Conservation (phyloP, 1,140 invertebrate genomes). For the Panagrolaimus sp. region DNA sequence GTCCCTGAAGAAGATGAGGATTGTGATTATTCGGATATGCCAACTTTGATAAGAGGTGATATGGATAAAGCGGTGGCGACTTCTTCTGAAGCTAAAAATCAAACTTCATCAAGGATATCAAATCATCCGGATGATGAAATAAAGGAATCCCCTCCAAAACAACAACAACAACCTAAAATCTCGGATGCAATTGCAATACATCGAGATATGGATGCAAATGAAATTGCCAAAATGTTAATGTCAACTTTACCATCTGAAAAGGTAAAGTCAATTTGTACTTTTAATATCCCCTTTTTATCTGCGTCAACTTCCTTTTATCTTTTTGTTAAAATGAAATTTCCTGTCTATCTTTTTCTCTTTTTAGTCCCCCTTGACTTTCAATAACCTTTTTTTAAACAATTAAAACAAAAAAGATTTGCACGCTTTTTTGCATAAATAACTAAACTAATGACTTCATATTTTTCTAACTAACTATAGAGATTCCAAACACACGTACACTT, state of each 20-base stretch:
- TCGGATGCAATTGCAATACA: constrained; percentile 7
- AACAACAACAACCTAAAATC: background rate
- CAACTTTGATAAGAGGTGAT: constrained; percentile 37
- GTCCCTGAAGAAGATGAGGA: background rate
- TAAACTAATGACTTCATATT: too few species aligned
- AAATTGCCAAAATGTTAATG: constrained; percentile 9
- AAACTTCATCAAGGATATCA: background rate
- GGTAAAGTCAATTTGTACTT: background rate
- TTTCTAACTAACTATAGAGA: too few species aligned
- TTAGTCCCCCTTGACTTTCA: too few species aligned
- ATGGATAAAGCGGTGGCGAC: background rate
- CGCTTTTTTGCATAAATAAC: too few species aligned
- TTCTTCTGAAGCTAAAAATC: background rate
- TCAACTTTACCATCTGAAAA: background rate
- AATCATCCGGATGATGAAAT: background rate
- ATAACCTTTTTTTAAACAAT: too few species aligned
- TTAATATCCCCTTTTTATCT: too few species aligned
- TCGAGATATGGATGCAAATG: background rate
- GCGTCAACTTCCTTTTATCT: too few species aligned
- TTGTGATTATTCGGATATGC: constrained; percentile 46
- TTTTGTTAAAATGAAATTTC: too few species aligned
- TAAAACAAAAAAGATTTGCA: too few species aligned
- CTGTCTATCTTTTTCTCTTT: too few species aligned
- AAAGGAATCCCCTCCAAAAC: background rate
- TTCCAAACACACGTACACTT: too few species aligned